phyloP scores from a whole-genome alignment of 2,113 vertebrate genomes.

The Garra rufa region DNA sequence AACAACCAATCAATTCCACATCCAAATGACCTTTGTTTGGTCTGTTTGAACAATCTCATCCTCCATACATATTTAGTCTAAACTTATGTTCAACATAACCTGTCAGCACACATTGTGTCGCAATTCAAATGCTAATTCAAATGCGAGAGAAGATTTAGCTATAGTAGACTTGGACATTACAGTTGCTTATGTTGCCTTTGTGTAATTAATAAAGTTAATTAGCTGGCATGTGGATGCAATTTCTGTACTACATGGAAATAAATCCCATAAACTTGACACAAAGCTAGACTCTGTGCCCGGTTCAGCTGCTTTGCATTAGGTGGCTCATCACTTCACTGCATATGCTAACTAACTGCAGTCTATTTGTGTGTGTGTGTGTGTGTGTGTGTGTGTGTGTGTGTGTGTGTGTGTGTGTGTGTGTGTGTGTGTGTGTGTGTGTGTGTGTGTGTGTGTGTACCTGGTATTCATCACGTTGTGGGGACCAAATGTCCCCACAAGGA shows the following conservation, averaged over 20 bases:
- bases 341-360: slow-evolving; percentile 31
- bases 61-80: not conserved
- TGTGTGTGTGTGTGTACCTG: not conserved
- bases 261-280: slow-evolving; percentile 6
- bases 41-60: not conserved
- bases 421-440: not conserved
- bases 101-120: not conserved
- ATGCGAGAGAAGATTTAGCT: not conserved
- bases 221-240: slow-evolving; percentile 6
- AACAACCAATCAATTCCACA: not conserved
- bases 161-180: not conserved
- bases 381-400: not conserved
- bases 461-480: too few relatives aligned
- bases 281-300: slow-evolving; percentile 4
- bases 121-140: not conserved
- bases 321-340: slow-evolving; percentile 19
- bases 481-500: too few relatives aligned
- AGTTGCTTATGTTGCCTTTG: not conserved
- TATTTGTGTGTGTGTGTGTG: slow-evolving; percentile 19
- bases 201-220: slow-evolving; percentile 32
- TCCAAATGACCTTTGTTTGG: not conserved
- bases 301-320: slow-evolving; percentile 19
- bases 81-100: not conserved
- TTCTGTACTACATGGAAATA: not conserved
- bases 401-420: not conserved